Conservation (phyloP, 2,888 invertebrate genomes). For the Deroplatys truncata region DNA sequence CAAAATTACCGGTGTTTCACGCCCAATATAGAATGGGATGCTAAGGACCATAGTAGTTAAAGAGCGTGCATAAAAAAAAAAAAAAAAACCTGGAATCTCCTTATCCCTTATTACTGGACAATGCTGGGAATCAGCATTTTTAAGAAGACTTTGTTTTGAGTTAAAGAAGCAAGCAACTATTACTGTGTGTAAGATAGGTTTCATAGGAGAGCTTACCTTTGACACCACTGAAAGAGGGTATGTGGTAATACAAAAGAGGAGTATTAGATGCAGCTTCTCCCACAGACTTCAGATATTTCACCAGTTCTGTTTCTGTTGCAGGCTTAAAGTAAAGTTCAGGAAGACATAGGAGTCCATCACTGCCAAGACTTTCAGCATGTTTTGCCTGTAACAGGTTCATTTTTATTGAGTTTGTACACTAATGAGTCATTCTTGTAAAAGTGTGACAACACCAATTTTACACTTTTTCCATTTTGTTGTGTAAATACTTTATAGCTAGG, state of each 20-base stretch:
- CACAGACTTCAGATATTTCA: conserved; percentile 62
- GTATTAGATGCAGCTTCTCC: conserved; percentile 66
- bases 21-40: no score
- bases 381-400: conserved; percentile 50
- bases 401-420: background rate
- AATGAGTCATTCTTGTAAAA: background rate
- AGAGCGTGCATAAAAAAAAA: no score
- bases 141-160: no score
- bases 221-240: conserved; percentile 67
- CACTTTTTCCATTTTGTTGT: background rate
- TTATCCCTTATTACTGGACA: no score
- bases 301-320: conserved; percentile 53
- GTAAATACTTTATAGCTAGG: no score
- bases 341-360: conserved; percentile 65
- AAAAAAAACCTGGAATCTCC: no score
- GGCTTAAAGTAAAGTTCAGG: conserved; percentile 78
- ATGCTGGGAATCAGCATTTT: no score
- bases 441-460: conserved; percentile 1
- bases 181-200: background rate
- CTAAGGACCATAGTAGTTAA: no score
- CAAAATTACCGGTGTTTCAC: no score
- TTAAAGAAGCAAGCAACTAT: background rate
- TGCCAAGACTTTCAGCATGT: conserved; percentile 62
- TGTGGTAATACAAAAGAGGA: conserved; percentile 80
- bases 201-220: conserved; percentile 50